Conservation (phyloP, 2,113 vertebrate species). For the Salminus brasiliensis region DNA sequence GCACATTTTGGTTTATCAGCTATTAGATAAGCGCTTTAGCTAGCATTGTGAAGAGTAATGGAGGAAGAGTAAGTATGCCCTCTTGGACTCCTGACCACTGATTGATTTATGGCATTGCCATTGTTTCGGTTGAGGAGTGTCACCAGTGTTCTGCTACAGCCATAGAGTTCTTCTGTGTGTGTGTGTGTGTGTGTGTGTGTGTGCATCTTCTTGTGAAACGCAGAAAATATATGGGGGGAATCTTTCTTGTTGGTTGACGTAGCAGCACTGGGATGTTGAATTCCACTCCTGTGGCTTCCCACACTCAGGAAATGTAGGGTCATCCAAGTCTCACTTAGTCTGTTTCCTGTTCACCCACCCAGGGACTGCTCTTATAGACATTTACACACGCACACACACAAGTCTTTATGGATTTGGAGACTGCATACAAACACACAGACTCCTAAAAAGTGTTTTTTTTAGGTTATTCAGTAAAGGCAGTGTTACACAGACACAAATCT, state of each 20-base stretch:
- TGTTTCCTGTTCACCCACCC: conserved; percentile 35
- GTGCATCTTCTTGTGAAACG: neutral
- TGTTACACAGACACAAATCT: too few relatives aligned
- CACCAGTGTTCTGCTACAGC: too few relatives aligned
- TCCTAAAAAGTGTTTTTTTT: neutral
- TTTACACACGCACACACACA: conserved; percentile 17
- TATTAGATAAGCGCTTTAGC: too few relatives aligned
- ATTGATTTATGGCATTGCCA: too few relatives aligned
- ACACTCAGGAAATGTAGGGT: conserved; percentile 29
- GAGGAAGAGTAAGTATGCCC: too few relatives aligned
- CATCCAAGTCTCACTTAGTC: conserved; percentile 18
- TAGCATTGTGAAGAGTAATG: too few relatives aligned
- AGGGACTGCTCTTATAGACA: conserved; percentile 23
- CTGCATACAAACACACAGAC: neutral
- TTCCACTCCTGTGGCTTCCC: conserved; percentile 18
- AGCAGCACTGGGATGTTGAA: conserved; percentile 1
- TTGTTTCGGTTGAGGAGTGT: too few relatives aligned
- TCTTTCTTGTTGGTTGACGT: conserved; percentile 3
- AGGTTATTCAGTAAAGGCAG: too few relatives aligned
- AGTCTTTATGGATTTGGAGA: neutral
- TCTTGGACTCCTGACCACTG: too few relatives aligned
- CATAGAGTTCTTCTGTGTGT: too few relatives aligned
- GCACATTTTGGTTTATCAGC: too few relatives aligned
- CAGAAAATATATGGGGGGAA: neutral
- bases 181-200: too few relatives aligned